A percentile compares a stretch with the other conserved stretches of the same genome.
phyloP scores from a whole-genome alignment of 2,888 invertebrate species.

The Drosophila anomalipes region DNA sequence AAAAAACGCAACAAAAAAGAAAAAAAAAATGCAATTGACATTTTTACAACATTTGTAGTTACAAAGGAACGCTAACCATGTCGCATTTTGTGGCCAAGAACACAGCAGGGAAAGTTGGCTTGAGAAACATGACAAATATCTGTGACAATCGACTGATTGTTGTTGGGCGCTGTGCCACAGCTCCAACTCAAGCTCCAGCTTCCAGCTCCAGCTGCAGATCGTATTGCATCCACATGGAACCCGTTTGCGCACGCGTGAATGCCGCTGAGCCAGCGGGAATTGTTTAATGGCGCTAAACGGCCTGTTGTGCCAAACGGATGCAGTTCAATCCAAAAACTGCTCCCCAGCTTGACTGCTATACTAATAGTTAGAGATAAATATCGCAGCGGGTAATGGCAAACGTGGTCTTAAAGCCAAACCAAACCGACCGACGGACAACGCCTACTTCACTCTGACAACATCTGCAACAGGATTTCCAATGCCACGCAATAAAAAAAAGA shows the following conservation, averaged over 20 bases:
- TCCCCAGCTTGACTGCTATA: constrained; percentile 59
- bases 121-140: constrained; percentile 79
- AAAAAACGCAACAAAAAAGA: constrained; percentile 17
- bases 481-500: constrained; percentile 13
- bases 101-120: constrained; percentile 74
- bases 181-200: constrained; percentile 3
- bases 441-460: constrained; percentile 40
- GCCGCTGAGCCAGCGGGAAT: constrained; percentile 81
- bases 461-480: constrained; percentile 29
- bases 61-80: constrained; percentile 63
- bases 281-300: constrained; percentile 78
- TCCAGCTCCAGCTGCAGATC: constrained; percentile 9
- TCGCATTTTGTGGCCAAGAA: constrained; percentile 56
- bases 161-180: constrained; percentile 53
- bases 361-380: constrained; percentile 77
- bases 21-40: constrained; percentile 77
- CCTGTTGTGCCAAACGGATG: constrained; percentile 73
- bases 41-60: constrained; percentile 75
- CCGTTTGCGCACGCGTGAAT: constrained; percentile 80
- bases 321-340: constrained; percentile 30
- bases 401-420: constrained; percentile 29
- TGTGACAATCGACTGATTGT: constrained; percentile 81
- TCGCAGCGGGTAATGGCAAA: constrained; percentile 61
- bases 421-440: constrained; percentile 50
- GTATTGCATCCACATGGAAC: constrained; percentile 37